Evolutionary conservation across 2,888 invertebrate genomes (phyloP).

Genomic region (Saturnia pavonia): DNA sequence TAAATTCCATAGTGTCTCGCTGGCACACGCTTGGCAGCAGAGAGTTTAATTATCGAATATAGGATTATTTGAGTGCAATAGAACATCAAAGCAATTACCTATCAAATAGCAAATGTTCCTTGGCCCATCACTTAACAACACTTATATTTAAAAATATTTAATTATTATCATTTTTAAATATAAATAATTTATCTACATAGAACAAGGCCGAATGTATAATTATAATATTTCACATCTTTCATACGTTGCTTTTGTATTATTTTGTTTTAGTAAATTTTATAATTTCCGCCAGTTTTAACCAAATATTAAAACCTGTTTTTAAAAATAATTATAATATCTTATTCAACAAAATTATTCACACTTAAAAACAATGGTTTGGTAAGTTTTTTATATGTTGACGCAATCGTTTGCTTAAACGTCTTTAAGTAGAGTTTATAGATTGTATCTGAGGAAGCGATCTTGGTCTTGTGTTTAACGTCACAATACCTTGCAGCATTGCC

Average conservation of each 20-base stretch:
- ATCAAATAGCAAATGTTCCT: not conserved
- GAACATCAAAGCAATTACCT: not conserved
- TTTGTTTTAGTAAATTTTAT: not conserved
- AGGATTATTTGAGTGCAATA: not conserved
- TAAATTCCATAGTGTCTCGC: not conserved
- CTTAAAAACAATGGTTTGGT: slow-evolving; percentile 14
- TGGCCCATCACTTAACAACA: not conserved
- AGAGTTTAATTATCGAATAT: not conserved
- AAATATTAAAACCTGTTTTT: not conserved
- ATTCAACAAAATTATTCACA: slow-evolving; percentile 15
- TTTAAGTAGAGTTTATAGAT: slow-evolving; percentile 42
- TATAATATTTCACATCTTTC: slow-evolving; percentile 2
- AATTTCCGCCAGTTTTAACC: not conserved
- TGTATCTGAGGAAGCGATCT: slow-evolving; percentile 52
- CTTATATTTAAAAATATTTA: not conserved
- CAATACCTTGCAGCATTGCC: slow-evolving; percentile 40
- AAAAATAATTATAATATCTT: not conserved
- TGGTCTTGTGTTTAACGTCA: slow-evolving; percentile 41
- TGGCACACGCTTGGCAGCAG: not conserved
- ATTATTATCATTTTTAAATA: not conserved
- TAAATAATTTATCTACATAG: not conserved
- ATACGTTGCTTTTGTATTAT: not conserved
- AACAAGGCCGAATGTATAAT: not conserved
- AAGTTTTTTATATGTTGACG: slow-evolving; percentile 15
- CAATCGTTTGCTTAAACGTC: slow-evolving; percentile 32